Evolutionary conservation across 2,888 invertebrate species (phyloP).

Genomic region (Rotaria magnacalcarata): DNA sequence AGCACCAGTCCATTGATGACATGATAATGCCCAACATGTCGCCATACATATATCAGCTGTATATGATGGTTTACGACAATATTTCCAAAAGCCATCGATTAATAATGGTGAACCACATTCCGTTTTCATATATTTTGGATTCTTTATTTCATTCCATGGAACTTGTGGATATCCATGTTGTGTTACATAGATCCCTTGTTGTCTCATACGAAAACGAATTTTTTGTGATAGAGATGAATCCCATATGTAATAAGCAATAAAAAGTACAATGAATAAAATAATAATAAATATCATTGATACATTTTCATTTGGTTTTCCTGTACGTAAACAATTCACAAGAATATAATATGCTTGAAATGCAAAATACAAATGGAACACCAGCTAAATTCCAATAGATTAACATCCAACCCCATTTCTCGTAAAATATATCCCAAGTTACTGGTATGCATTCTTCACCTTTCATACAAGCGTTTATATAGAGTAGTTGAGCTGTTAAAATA

Average conservation of each 20-base stretch:
- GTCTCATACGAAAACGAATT: slow-evolving; percentile 25
- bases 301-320: background rate
- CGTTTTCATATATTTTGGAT: slow-evolving; percentile 21
- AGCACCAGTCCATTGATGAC: slow-evolving; percentile 1
- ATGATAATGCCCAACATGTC: slow-evolving; percentile 65
- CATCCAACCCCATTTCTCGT: slow-evolving; percentile 77
- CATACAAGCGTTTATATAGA: slow-evolving; percentile 18
- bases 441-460: slow-evolving; percentile 61
- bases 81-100: slow-evolving; percentile 8
- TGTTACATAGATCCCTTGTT: background rate
- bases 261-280: background rate
- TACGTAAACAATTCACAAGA: slow-evolving; percentile 50
- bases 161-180: slow-evolving; percentile 27
- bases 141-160: background rate
- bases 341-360: slow-evolving; percentile 70
- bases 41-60: slow-evolving; percentile 55
- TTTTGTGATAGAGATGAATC: background rate
- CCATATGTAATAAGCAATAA: slow-evolving; percentile 27
- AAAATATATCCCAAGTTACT: slow-evolving; percentile 68
- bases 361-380: slow-evolving; percentile 69
- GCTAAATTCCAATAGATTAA: slow-evolving; percentile 68
- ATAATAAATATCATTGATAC: background rate
- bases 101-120: background rate
- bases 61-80: slow-evolving; percentile 62
- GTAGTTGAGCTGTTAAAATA: slow-evolving; percentile 19